Percentiles rank a stretch among this genome's conserved stretches.
These are phyloP conservation scores for Dicerorhinus sumatrensis DNA, from an alignment of 2,113 vertebrate genomes.

Conservation along the genomic window DNA sequence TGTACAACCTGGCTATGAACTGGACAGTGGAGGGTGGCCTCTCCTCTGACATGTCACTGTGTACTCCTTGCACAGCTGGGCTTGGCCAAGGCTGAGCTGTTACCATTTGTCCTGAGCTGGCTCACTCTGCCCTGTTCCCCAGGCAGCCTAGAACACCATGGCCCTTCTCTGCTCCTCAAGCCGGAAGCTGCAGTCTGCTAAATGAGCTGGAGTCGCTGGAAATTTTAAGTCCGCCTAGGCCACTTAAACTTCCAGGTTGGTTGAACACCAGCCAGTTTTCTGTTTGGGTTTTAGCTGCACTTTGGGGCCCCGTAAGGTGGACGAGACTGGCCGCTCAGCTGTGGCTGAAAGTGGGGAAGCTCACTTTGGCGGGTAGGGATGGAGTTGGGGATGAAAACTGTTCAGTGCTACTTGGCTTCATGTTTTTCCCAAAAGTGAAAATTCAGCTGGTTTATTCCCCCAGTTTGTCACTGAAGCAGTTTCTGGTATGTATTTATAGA, in stretches of 20 bases:
- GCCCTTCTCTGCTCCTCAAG: not conserved
- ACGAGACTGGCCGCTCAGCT: not conserved
- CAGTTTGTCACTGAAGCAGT: not conserved
- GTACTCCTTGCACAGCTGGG: not conserved
- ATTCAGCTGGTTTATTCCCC: conserved; percentile 30
- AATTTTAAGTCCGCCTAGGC: not conserved
- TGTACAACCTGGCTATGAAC: not conserved
- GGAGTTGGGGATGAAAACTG: not conserved
- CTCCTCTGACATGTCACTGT: not conserved
- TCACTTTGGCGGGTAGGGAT: not conserved
- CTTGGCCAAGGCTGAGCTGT: not conserved
- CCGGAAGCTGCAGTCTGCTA: not conserved
- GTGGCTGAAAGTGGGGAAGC: not conserved
- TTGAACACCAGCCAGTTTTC: not conserved
- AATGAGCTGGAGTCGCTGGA: not conserved
- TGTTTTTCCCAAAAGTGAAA: conserved; percentile 45
- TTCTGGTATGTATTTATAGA: conserved; percentile 65
- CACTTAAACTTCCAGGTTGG: not conserved
- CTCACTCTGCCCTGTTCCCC: not conserved
- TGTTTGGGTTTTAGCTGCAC: not conserved
- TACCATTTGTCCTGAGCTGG: not conserved
- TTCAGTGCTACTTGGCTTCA: not conserved
- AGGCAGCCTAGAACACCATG: not conserved
- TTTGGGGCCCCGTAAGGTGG: not conserved
- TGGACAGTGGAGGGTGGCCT: not conserved